Evolutionary conservation across 2,113 vertebrate genomes (phyloP).

Genomic region (Nansenia antarctica): DNA sequence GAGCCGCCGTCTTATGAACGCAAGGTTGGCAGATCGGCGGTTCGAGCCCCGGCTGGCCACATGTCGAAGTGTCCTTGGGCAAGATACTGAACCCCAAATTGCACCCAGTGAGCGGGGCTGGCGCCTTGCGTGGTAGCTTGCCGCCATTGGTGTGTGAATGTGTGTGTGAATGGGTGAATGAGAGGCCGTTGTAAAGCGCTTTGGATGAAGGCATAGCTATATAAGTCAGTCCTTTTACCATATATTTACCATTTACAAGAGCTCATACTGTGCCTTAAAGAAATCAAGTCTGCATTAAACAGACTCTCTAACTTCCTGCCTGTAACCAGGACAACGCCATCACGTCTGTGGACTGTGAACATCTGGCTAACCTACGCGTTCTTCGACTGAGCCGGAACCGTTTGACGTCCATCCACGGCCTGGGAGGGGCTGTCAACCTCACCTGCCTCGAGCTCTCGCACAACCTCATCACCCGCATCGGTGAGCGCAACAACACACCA

Average conservation of each 20-base stretch:
- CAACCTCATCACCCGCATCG: slow-evolving; percentile 88
- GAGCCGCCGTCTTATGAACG: no score
- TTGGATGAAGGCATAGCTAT: no score
- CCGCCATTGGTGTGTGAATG: no score
- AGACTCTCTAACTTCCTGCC: not conserved
- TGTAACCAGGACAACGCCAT: slow-evolving; percentile 88
- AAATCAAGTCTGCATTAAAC: not conserved
- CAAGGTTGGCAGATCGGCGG: no score
- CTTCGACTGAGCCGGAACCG: slow-evolving; percentile 83
- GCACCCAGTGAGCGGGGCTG: no score
- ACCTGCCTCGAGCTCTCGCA: slow-evolving; percentile 85
- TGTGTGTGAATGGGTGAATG: no score
- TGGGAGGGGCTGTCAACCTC: slow-evolving; percentile 82
- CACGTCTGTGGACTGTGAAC: slow-evolving; percentile 81
- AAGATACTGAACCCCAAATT: no score
- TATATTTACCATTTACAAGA: not conserved
- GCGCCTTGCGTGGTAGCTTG: no score
- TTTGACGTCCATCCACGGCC: slow-evolving; percentile 85
- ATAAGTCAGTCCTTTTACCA: no score
- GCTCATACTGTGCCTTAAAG: not conserved
- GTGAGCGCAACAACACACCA: slow-evolving; percentile 75
- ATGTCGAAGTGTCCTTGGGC: no score
- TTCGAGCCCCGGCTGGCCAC: no score
- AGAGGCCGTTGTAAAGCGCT: no score
- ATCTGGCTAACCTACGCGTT: slow-evolving; percentile 79